phyloP scores from a whole-genome alignment of 2,797 vertebrate genomes.

The Sebastes minor region DNA sequence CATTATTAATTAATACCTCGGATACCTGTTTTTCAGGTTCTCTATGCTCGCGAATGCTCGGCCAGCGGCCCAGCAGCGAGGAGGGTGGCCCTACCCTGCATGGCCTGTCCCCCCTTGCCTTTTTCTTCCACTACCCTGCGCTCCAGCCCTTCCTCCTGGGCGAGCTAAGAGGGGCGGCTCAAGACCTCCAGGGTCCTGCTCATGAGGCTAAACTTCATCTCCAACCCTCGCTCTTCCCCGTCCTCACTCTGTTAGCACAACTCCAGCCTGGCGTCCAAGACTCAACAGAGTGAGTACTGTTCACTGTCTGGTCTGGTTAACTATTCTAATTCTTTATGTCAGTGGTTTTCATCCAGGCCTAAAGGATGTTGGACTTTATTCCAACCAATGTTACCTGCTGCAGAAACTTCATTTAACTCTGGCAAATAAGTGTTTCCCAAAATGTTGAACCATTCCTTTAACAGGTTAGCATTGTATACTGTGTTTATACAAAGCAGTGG shows the following conservation, averaged over 20 bases:
- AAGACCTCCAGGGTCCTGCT: slow-evolving; percentile 41
- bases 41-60: slow-evolving; percentile 87
- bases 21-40: slow-evolving; percentile 77
- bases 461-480: neutral
- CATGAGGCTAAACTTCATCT: slow-evolving; percentile 66
- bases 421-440: neutral
- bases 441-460: neutral
- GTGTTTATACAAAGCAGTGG: neutral
- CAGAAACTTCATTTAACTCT: neutral
- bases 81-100: slow-evolving; percentile 70
- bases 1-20: neutral
- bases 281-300: slow-evolving; percentile 74
- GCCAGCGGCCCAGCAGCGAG: slow-evolving; percentile 79
- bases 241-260: slow-evolving; percentile 89
- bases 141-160: slow-evolving; percentile 83
- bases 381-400: neutral
- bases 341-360: neutral
- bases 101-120: slow-evolving; percentile 82
- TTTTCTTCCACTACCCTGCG: slow-evolving; percentile 86
- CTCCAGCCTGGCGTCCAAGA: slow-evolving; percentile 86
- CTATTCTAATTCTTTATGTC: neutral
- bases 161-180: slow-evolving; percentile 77
- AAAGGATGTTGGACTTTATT: neutral
- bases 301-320: neutral
- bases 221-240: slow-evolving; percentile 85